These are phyloP conservation scores for Dendroctonus ponderosae DNA, from an alignment of 1,140 invertebrate genomes.

Conservation along the genomic window DNA sequence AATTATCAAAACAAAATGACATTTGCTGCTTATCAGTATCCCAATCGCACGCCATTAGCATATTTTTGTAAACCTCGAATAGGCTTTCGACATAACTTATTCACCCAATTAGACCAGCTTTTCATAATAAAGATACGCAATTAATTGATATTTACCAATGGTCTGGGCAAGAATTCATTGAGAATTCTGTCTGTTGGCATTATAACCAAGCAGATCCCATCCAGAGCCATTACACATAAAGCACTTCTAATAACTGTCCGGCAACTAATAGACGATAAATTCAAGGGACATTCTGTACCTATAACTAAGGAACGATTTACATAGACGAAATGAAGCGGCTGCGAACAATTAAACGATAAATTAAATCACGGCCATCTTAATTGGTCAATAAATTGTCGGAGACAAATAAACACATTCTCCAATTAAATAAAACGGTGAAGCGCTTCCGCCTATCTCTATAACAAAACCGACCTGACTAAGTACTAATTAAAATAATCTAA, in stretches of 20 bases:
- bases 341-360: constrained; percentile 14
- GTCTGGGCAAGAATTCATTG: neutral
- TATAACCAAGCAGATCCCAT: neutral
- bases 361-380: constrained; percentile 6
- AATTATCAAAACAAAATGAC: no score
- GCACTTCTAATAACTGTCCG: neutral
- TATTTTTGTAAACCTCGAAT: no score
- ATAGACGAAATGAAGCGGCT: neutral
- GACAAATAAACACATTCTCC: constrained; percentile 18
- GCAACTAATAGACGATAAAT: neutral
- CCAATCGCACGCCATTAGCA: no score
- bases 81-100: no score
- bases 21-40: no score
- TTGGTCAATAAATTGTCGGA: constrained; percentile 11
- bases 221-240: neutral
- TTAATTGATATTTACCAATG: no score
- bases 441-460: constrained; percentile 6
- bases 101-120: no score
- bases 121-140: no score
- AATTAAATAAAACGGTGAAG: constrained; percentile 7
- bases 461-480: neutral
- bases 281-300: neutral
- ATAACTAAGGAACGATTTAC: neutral
- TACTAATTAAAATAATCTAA: constrained; percentile 20
- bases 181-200: neutral